Evolutionary conservation across 2,797 vertebrate species (phyloP).

Genomic region (Pseudochromis fuscus): DNA sequence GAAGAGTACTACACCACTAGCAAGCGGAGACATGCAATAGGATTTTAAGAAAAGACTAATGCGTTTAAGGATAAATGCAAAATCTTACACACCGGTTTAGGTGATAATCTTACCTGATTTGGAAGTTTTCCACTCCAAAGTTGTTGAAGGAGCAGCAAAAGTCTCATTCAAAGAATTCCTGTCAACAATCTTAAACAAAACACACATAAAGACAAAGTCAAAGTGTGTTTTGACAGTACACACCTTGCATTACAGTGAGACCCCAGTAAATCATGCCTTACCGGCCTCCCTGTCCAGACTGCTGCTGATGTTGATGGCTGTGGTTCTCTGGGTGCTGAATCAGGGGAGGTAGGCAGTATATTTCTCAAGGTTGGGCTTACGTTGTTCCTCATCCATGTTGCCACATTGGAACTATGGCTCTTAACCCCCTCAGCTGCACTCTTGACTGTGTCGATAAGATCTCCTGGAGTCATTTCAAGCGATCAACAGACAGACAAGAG

Average conservation of each 20-base stretch:
- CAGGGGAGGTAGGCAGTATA: conserved; percentile 75
- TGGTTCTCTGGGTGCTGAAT: conserved; percentile 48
- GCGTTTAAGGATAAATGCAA: not conserved
- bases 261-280: conserved; percentile 33
- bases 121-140: conserved; percentile 81
- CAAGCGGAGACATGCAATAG: not conserved
- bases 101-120: conserved; percentile 78
- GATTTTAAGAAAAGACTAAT: not conserved
- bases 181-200: conserved; percentile 66
- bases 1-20: not conserved
- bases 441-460: conserved; percentile 84
- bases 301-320: conserved; percentile 71
- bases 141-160: conserved; percentile 81
- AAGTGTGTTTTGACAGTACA: not conserved
- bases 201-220: not conserved
- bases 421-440: conserved; percentile 84
- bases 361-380: conserved; percentile 79
- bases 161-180: conserved; percentile 64
- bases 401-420: conserved; percentile 82
- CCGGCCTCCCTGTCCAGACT: conserved; percentile 68
- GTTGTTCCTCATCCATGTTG: conserved; percentile 83
- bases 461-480: conserved; percentile 66
- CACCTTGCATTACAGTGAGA: not conserved
- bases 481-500: not conserved
- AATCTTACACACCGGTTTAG: not conserved